phyloP scores from a whole-genome alignment of 1,140 invertebrate species.

The Hypothenemus hampei region DNA sequence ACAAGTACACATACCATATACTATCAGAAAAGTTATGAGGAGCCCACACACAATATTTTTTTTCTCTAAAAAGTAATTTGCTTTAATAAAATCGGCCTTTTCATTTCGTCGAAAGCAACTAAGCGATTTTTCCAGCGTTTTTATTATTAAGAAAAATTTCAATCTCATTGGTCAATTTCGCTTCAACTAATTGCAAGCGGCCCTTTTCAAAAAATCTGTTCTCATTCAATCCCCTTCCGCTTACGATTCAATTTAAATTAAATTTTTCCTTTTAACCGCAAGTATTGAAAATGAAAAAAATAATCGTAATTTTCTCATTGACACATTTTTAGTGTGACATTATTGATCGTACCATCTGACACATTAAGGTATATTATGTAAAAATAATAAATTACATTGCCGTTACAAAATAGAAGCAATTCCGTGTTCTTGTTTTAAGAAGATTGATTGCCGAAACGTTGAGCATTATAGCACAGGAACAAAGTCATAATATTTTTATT shows the following conservation, averaged over 20 bases:
- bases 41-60: too few species aligned
- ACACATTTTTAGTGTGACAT: background rate
- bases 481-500: too few species aligned
- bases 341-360: slow-evolving; percentile 2
- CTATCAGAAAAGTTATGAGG: too few species aligned
- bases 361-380: slow-evolving; percentile 2
- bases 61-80: slow-evolving; percentile 4
- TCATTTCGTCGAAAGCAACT: background rate
- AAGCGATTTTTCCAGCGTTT: slow-evolving; percentile 1
- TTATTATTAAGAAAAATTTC: background rate
- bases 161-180: slow-evolving; percentile 3
- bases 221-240: background rate
- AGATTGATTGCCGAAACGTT: slow-evolving; percentile 14
- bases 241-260: slow-evolving; percentile 6
- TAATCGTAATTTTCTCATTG: background rate
- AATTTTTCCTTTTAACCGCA: background rate
- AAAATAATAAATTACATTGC: slow-evolving; percentile 10
- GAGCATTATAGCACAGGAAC: slow-evolving; percentile 3
- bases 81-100: background rate
- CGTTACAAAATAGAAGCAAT: slow-evolving; percentile 18
- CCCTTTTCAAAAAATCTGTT: slow-evolving; percentile 1
- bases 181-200: slow-evolving; percentile 5
- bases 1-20: too few species aligned
- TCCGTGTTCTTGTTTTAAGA: slow-evolving; percentile 17
- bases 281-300: background rate